Base-by-base conservation (phyloP, 2,113 vertebrate genomes). In the Hemichromis elongatus region DNA sequence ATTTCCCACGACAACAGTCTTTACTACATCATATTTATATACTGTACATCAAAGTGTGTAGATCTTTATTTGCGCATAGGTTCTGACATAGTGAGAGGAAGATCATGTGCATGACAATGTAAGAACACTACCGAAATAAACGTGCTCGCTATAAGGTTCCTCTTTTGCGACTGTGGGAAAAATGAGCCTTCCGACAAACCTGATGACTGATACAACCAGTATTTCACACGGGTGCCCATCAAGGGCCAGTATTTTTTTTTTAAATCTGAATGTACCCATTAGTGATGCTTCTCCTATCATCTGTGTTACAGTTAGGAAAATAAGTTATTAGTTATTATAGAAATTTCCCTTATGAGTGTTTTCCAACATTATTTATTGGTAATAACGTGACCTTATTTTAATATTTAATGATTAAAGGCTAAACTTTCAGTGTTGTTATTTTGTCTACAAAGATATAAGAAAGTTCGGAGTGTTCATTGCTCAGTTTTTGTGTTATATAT, bases 401-500 rank as follows among this genome's bases (percentile, higher is more conserved):
- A 30, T 50, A 50, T 28, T 75, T 5, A 26, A 50, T 50, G 14
- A 30, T 28, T 19, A 45, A 75, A 30, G 45, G 0, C 28, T 50
- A 5, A 7, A 7, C 28, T 63, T 75, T 19, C 9, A 0, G 4
- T 7, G 45, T 7, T 68, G 4, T 9, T 1, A 59, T 45, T 79
- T 55, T 79, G 3, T 59, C 14, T 52, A 33, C 21, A 57, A 66
- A 35, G 13, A 68, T 21, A 35, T 3, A 35, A 50, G 18, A 80
- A 26, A 16, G 19, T 79, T 47, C 52, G 18, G 14, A 30, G 9
- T 73, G 37, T 4, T 45, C 18, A 37, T 59, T 33, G 12, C 13
- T 84, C 3, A 52, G 12, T 93, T 89, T 95, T 89, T 83, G 33
- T 81, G 45, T 78, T 6, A 47, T 88, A 11, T 68, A 11, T 68